Evolutionary conservation across 2,888 invertebrate genomes (phyloP), one percentile per base, ranked within the genome.

Genomic region (Leptothorax acervorum): DNA sequence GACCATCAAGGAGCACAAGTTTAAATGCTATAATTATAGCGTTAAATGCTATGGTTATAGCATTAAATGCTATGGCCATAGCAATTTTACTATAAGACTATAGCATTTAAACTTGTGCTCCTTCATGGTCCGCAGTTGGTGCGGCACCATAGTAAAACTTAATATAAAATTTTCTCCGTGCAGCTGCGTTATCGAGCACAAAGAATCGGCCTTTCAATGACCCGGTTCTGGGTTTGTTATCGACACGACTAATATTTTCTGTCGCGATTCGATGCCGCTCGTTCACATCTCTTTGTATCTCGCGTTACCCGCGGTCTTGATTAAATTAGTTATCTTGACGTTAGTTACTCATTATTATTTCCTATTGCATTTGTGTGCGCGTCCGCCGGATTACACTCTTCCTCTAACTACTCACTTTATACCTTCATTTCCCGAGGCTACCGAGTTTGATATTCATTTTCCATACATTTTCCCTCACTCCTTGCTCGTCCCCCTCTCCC

Each of bases 171-270:
- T 23, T 23, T 23, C 23, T 23, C 23, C 23, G 23, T 23, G 23
- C 23, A 70, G 35, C 18, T 18, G 45, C 57, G 35, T 79, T 60
- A 71, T 71, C 71, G 39, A 42, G 35, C 23, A 60, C 48, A 73
- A 81, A 73, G 60, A 81, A 81, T 76, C 76, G 65, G 23, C 28
- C 48, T 81, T 39, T 28, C 79, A 57, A 79, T 79, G 48, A 81
- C 45, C 79, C 35, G 57, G 3, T 73, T 73, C 23, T 39, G 2
- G 18, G 18, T 12, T 71, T 71, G 79, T 60, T 60, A 81, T 81
- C 48, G 79, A 81, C 73, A 73, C 48, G 28, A 79, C 57, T 71
- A 73, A 81, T 81, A 73, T 81, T 73, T 71, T 73, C 48, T 48
- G 8, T 60, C 60, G 48, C 57, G 48, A 18, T 73, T 60, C 79